These are phyloP conservation scores for Panzeria rudis DNA, from an alignment of 2,888 invertebrate genomes.

Conservation along the genomic window DNA sequence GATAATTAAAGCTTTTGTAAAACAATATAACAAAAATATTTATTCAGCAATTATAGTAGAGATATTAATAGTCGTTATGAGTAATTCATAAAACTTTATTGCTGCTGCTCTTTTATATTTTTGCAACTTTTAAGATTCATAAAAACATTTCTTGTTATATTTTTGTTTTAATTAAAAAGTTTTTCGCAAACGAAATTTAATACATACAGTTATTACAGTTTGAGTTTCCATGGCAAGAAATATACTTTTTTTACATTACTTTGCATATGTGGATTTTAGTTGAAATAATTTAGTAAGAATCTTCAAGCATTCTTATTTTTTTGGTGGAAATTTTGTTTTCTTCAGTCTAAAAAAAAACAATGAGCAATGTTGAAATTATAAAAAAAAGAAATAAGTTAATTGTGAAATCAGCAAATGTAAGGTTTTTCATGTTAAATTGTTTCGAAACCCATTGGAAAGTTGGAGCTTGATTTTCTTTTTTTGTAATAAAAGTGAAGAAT, in stretches of 20 bases:
- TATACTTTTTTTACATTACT: neutral
- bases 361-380: neutral
- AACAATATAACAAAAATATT: too few relatives aligned
- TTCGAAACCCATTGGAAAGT: too few relatives aligned
- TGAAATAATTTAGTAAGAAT: conserved; percentile 1
- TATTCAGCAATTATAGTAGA: neutral
- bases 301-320: conserved; percentile 26
- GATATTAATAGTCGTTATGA: neutral
- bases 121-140: conserved; percentile 18
- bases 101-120: neutral
- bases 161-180: conserved; percentile 78
- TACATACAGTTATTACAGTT: conserved; percentile 27
- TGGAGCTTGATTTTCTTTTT: too few relatives aligned
- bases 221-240: conserved; percentile 30
- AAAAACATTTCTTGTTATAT: conserved; percentile 41
- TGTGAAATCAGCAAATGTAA: too few relatives aligned
- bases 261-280: conserved; percentile 32
- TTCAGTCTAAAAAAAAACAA: neutral
- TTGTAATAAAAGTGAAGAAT: too few relatives aligned
- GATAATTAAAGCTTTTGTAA: too few relatives aligned
- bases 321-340: too few relatives aligned
- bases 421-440: too few relatives aligned
- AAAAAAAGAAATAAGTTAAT: too few relatives aligned
- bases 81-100: neutral
- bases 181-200: conserved; percentile 58